A percentile compares a stretch with the other conserved stretches of the same genome.
phyloP scores from a whole-genome alignment of 30 jellyfish, hydroid and myxozoan species.

The Turritopsis rubra region DNA sequence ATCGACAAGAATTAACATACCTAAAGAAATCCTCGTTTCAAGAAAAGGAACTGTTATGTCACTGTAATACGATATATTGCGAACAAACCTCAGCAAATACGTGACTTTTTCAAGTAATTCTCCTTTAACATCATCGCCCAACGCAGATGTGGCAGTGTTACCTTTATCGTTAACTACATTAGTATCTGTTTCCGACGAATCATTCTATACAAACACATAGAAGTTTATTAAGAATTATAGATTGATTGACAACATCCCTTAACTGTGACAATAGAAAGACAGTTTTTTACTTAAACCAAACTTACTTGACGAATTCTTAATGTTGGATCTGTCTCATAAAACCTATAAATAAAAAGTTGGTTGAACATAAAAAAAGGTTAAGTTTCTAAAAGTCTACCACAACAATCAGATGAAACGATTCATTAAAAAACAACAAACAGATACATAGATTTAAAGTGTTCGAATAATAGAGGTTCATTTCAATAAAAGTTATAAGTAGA shows the following conservation, averaged over 20 bases:
- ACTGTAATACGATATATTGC: neutral
- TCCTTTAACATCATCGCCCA: slow-evolving; percentile 28
- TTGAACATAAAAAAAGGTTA: too few relatives aligned
- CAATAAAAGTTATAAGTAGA: neutral
- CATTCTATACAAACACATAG: neutral
- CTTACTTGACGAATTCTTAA: slow-evolving; percentile 63
- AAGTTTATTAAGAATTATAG: too few relatives aligned
- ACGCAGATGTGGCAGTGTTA: neutral
- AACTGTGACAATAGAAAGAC: too few relatives aligned
- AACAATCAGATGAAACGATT: too few relatives aligned
- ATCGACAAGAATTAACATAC: too few relatives aligned
- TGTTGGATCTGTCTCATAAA: slow-evolving; percentile 59
- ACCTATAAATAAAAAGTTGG: slow-evolving; percentile 43
- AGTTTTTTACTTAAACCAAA: too few relatives aligned
- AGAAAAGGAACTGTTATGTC: too few relatives aligned
- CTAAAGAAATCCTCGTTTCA: too few relatives aligned
- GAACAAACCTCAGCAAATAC: slow-evolving; percentile 23
- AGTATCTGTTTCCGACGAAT: neutral
- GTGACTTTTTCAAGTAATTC: slow-evolving; percentile 41
- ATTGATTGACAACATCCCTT: too few relatives aligned
- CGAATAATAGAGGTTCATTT: slow-evolving; percentile 2
- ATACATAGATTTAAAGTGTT: too few relatives aligned
- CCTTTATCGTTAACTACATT: neutral
- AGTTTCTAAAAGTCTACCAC: too few relatives aligned
- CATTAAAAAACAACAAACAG: too few relatives aligned